A percentile compares a stretch with the other conserved stretches of the same genome.
Conservation (phyloP, 2,888 invertebrate species). For the Thereva unica region DNA sequence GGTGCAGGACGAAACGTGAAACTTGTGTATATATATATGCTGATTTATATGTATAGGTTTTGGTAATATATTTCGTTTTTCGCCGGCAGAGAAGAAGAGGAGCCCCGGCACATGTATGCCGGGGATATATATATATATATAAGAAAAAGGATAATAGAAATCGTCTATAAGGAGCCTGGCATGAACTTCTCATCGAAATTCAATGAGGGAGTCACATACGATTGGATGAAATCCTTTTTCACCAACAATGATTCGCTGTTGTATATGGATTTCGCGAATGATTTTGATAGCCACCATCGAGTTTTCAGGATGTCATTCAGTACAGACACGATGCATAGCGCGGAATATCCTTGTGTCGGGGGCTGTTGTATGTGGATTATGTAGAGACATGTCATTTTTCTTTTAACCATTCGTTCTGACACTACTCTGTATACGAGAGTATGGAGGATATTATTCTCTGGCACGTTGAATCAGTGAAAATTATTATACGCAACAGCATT, state of each 20-base stretch:
- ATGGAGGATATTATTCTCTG: too few species aligned
- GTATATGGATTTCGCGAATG: conserved; percentile 31
- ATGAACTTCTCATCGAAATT: conserved; percentile 36
- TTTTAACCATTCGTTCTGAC: too few species aligned
- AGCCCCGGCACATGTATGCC: conserved; percentile 12
- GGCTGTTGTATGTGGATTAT: too few species aligned
- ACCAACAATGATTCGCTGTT: conserved; percentile 6
- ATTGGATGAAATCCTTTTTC: conserved; percentile 9
- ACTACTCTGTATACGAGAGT: too few species aligned
- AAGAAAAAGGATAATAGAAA: conserved; percentile 37
- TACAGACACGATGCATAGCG: conserved; percentile 8
- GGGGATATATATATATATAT: too few species aligned
- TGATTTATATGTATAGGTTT: background rate
- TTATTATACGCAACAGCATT: too few species aligned
- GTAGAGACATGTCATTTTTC: too few species aligned
- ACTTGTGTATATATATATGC: background rate
- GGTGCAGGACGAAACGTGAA: conserved; percentile 1
- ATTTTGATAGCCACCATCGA: conserved; percentile 34
- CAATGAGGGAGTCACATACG: conserved; percentile 32
- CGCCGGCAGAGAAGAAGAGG: too few species aligned
- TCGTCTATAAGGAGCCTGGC: conserved; percentile 30
- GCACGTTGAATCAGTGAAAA: too few species aligned
- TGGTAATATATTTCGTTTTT: too few species aligned
- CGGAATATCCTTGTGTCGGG: too few species aligned
- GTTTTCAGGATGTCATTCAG: conserved; percentile 30